phyloP scores from a whole-genome alignment of 37 sponge, comb jelly and placozoan species.

The Theonella swinhoei region DNA sequence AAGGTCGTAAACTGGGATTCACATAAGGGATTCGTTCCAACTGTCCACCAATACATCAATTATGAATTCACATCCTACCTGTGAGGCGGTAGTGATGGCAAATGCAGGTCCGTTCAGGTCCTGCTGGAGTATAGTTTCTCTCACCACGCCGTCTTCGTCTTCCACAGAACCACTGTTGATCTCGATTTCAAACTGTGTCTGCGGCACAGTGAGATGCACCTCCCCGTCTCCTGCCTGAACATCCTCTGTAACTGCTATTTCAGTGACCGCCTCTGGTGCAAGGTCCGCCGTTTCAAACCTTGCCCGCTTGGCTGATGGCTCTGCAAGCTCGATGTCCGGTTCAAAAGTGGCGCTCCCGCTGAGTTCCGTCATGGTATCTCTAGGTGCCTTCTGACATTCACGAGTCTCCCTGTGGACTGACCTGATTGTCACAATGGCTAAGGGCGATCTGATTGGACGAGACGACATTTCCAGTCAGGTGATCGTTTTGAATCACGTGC shows the following conservation, averaged over 20 bases:
- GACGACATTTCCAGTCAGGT: not conserved
- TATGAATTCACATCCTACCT: constrained; percentile 28
- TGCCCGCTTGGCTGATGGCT: constrained; percentile 28
- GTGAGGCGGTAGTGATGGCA: constrained; percentile 24
- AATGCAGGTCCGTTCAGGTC: constrained; percentile 55
- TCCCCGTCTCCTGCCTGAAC: not conserved
- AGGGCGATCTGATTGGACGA: not conserved
- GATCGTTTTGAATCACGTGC: not conserved
- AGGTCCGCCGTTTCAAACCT: constrained; percentile 12
- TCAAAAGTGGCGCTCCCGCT: constrained; percentile 35
- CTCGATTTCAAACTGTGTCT: constrained; percentile 65
- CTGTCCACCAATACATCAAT: too few relatives aligned
- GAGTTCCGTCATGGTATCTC: not conserved
- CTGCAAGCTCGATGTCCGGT: not conserved
- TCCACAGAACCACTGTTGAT: constrained; percentile 48
- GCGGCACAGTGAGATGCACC: constrained; percentile 44
- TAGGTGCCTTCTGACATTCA: not conserved
- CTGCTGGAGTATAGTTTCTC: constrained; percentile 5
- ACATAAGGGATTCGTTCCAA: too few relatives aligned
- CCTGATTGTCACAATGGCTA: not conserved
- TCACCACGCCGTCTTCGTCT: constrained; percentile 6
- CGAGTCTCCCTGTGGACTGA: not conserved
- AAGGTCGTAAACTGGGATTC: too few relatives aligned
- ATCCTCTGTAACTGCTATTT: constrained; percentile 7
- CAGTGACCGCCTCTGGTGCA: not conserved